phyloP scores from a whole-genome alignment of 1,140 invertebrate genomes.

The Oreohelix idahoensis region DNA sequence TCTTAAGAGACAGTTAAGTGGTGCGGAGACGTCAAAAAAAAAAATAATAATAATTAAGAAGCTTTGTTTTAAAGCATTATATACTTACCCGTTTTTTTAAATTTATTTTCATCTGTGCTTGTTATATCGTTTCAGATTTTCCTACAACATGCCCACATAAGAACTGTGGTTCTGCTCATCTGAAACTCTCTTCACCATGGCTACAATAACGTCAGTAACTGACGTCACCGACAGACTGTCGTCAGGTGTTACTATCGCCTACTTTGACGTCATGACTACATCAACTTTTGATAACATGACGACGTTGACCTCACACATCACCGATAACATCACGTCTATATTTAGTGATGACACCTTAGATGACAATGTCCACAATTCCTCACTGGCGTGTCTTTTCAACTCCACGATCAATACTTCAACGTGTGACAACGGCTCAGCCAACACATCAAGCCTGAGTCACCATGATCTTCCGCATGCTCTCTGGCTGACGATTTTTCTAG shows the following conservation, averaged over 20 bases:
- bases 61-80: neutral
- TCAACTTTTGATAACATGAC: neutral
- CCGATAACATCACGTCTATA: constrained; percentile 20
- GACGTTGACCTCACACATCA: neutral
- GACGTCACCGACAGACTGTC: neutral
- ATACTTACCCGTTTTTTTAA: neutral
- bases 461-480: constrained; percentile 83
- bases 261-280: neutral
- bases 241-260: neutral
- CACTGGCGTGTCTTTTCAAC: neutral
- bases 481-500: constrained; percentile 94
- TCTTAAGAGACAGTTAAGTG: too few relatives aligned
- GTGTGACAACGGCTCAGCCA: neutral
- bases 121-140: neutral
- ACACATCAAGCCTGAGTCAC: neutral
- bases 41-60: neutral
- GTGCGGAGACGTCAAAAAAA: too few relatives aligned
- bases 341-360: constrained; percentile 7
- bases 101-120: neutral
- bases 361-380: neutral
- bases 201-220: neutral
- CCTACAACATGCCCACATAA: neutral
- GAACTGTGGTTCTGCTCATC: neutral
- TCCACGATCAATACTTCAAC: neutral
- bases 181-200: neutral